Conservation (phyloP, 2,888 invertebrate genomes). For the Geotrupes spiniger region DNA sequence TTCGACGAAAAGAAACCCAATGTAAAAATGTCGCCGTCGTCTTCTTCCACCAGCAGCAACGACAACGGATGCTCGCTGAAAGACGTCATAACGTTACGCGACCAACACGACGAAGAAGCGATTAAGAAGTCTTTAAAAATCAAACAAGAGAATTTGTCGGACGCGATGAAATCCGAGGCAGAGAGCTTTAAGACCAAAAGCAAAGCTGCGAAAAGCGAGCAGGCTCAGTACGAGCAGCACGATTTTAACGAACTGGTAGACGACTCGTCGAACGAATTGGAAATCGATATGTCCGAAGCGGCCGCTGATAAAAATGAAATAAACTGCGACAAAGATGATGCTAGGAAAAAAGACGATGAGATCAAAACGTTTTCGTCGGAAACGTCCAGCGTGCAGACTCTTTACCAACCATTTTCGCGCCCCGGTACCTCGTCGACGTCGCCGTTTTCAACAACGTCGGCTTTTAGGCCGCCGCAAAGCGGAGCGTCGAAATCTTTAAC, state of each 20-base stretch:
- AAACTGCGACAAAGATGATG: conserved; percentile 54
- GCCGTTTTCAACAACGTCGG: conserved; percentile 74
- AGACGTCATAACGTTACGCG: conserved; percentile 58
- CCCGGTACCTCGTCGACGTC: conserved; percentile 51
- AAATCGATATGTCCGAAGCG: conserved; percentile 75
- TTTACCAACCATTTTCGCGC: conserved; percentile 28
- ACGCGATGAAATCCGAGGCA: conserved; percentile 18
- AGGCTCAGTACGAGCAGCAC: conserved; percentile 64
- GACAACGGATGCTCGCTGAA: conserved; percentile 65
- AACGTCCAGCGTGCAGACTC: conserved; percentile 33
- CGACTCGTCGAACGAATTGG: conserved; percentile 74
- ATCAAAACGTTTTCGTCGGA: conserved; percentile 44
- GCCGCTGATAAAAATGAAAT: conserved; percentile 63
- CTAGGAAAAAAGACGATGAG: conserved; percentile 53
- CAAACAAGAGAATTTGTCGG: conserved; percentile 39
- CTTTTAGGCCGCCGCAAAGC: conserved; percentile 68
- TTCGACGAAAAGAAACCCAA: conserved; percentile 78
- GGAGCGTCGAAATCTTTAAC: conserved; percentile 46
- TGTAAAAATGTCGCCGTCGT: conserved; percentile 62
- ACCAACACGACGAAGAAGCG: conserved; percentile 42
- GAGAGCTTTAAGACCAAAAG: conserved; percentile 36
- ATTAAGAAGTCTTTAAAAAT: conserved; percentile 36
- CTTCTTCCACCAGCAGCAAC: conserved; percentile 57
- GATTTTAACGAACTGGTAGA: conserved; percentile 76
- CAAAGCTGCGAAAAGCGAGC: conserved; percentile 37